These are phyloP conservation scores for Doris montereyensis DNA, from an alignment of 2,888 invertebrate genomes.

Conservation along the genomic window DNA sequence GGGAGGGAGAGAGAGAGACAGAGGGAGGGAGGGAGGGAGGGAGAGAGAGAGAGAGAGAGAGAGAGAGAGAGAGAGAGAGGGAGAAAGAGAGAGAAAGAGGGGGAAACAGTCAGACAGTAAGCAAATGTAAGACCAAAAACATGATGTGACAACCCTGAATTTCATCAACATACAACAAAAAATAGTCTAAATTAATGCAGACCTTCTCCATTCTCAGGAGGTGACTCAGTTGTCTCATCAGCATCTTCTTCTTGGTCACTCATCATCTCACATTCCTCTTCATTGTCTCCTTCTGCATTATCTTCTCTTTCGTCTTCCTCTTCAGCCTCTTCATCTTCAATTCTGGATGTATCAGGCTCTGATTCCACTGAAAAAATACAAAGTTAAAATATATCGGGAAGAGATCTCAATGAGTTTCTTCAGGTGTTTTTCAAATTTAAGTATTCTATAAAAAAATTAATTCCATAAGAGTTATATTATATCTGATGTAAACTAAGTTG, in stretches of 20 bases:
- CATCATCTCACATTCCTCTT: not conserved
- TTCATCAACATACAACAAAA: too few relatives aligned
- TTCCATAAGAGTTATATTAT: too few relatives aligned
- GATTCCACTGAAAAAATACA: too few relatives aligned
- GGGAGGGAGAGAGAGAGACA: conserved; percentile 25
- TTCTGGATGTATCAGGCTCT: too few relatives aligned
- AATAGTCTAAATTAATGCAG: not conserved
- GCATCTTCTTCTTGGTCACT: not conserved
- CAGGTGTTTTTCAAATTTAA: too few relatives aligned
- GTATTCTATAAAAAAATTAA: too few relatives aligned
- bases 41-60: conserved; percentile 23
- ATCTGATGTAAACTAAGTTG: too few relatives aligned
- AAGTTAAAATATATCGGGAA: too few relatives aligned
- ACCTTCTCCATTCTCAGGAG: not conserved
- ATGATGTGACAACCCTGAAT: too few relatives aligned
- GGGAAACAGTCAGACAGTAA: not conserved
- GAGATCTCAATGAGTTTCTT: too few relatives aligned
- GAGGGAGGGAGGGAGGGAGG: conserved; percentile 10
- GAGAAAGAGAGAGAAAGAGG: not conserved
- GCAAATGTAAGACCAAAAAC: not conserved
- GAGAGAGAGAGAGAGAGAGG: not conserved
- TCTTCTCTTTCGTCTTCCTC: not conserved
- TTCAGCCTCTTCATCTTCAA: too few relatives aligned
- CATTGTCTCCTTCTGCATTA: not conserved
- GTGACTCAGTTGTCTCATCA: not conserved